A percentile compares a stretch with the other conserved stretches of the same genome.
Evolutionary conservation across 2,888 invertebrate species (phyloP).

Genomic region (Nesidiocoris tenuis): DNA sequence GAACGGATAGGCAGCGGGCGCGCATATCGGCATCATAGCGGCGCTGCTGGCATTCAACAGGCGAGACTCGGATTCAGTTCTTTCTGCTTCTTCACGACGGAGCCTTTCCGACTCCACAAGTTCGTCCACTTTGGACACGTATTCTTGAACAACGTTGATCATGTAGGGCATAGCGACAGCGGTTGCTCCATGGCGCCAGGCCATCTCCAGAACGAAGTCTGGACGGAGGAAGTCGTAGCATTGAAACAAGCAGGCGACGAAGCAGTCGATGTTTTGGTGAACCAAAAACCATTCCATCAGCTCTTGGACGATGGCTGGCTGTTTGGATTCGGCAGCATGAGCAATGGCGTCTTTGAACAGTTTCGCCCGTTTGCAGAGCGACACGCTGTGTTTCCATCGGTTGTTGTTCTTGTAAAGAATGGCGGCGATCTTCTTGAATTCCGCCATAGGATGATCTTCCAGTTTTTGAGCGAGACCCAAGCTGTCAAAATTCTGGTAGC

Average conservation of each 20-base stretch:
- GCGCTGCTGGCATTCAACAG: neutral
- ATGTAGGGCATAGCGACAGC: constrained; percentile 99
- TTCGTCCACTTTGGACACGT: constrained; percentile 59
- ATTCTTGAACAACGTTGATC: constrained; percentile 83
- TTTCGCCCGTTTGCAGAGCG: constrained; percentile 97
- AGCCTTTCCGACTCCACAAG: constrained; percentile 12
- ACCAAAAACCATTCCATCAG: constrained; percentile 96
- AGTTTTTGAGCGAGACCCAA: constrained; percentile 95
- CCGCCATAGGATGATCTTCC: constrained; percentile 97
- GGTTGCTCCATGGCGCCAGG: constrained; percentile 97
- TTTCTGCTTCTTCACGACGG: neutral
- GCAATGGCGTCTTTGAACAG: constrained; percentile 98
- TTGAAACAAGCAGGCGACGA: constrained; percentile 94
- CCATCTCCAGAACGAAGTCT: constrained; percentile 94
- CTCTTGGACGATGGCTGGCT: constrained; percentile 95
- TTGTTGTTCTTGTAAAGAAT: constrained; percentile 99
- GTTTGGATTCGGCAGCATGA: constrained; percentile 95
- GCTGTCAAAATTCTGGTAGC: constrained; percentile 99
- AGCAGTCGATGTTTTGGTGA: constrained; percentile 91
- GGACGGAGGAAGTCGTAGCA: constrained; percentile 98
- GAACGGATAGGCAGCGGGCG: too few species aligned
- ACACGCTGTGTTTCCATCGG: constrained; percentile 99
- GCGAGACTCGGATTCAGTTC: neutral
- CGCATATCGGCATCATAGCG: constrained; percentile 9
- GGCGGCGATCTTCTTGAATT: constrained; percentile 97